Percentiles rank a stretch among this genome's conserved stretches.
These are phyloP conservation scores for Stomorhina lunata DNA, from an alignment of 2,888 invertebrate genomes.

Conservation along the genomic window DNA sequence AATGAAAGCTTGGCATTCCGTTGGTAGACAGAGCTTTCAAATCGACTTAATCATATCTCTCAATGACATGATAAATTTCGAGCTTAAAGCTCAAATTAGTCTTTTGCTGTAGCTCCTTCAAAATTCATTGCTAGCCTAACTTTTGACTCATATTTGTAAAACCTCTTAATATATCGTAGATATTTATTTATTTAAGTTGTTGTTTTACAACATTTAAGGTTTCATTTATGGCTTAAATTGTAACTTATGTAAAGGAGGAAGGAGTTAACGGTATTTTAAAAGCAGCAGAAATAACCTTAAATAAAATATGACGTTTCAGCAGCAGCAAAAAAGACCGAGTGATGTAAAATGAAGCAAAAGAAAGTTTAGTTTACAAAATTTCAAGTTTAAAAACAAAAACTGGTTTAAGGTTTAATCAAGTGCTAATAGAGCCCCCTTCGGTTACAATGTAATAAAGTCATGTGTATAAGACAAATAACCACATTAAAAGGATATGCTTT, in stretches of 20 bases:
- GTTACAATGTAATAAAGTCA: too few species aligned
- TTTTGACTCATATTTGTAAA: background rate
- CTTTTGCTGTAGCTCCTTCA: too few species aligned
- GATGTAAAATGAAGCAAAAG: background rate
- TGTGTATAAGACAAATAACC: too few species aligned
- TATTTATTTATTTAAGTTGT: background rate
- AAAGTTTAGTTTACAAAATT: slow-evolving; percentile 21
- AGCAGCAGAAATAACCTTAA: background rate
- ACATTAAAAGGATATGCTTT: too few species aligned
- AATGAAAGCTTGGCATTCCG: too few species aligned
- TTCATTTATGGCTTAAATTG: slow-evolving; percentile 14
- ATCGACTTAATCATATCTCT: too few species aligned
- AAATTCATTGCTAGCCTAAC: background rate
- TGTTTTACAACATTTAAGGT: slow-evolving; percentile 11
- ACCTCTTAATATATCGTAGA: too few species aligned
- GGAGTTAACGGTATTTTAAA: slow-evolving; percentile 14
- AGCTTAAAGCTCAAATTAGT: too few species aligned
- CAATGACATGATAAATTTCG: too few species aligned
- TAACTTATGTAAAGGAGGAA: slow-evolving; percentile 14
- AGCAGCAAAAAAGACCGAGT: background rate
- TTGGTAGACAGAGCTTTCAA: too few species aligned
- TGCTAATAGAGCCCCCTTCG: too few species aligned
- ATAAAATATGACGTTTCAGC: background rate
- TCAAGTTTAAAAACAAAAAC: slow-evolving; percentile 25
- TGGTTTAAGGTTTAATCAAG: background rate